These are phyloP conservation scores for Danaus chrysippus DNA, from an alignment of 2,888 invertebrate genomes.

Conservation along the genomic window DNA sequence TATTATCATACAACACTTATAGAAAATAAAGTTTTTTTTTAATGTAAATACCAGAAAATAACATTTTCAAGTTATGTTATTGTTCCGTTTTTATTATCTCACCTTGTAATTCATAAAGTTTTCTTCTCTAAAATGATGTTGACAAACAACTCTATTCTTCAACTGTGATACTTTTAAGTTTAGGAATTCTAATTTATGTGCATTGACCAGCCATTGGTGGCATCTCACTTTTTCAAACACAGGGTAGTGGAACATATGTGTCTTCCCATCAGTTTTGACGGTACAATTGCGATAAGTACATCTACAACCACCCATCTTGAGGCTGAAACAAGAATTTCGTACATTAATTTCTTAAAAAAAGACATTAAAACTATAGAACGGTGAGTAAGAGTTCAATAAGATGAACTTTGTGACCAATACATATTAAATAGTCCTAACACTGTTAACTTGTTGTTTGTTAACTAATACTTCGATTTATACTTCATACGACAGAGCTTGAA, in stretches of 20 bases:
- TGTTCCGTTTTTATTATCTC: constrained; percentile 27
- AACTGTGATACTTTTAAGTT: constrained; percentile 78
- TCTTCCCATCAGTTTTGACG: constrained; percentile 70
- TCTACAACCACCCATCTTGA: constrained; percentile 79
- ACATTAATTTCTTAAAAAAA: constrained; percentile 1
- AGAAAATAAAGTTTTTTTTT: no score
- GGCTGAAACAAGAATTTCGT: constrained; percentile 2
- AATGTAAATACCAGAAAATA: neutral
- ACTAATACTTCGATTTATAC: no score
- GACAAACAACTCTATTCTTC: constrained; percentile 80
- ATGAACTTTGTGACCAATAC: no score
- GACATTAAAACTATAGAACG: neutral
- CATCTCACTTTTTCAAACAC: constrained; percentile 79
- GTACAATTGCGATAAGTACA: constrained; percentile 79
- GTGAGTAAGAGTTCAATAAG: no score
- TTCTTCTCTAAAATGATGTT: constrained; percentile 77
- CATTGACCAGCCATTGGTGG: constrained; percentile 78
- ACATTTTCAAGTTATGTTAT: neutral
- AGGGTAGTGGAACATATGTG: constrained; percentile 81
- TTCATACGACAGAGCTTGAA: no score
- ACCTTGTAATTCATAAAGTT: constrained; percentile 77
- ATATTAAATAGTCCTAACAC: no score
- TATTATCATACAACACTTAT: no score
- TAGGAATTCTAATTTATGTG: constrained; percentile 71
- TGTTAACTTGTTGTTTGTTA: no score